A percentile compares a stretch with the other conserved stretches of the same genome.
phyloP scores from a whole-genome alignment of 2,113 vertebrate species.

The Labeo catla region DNA sequence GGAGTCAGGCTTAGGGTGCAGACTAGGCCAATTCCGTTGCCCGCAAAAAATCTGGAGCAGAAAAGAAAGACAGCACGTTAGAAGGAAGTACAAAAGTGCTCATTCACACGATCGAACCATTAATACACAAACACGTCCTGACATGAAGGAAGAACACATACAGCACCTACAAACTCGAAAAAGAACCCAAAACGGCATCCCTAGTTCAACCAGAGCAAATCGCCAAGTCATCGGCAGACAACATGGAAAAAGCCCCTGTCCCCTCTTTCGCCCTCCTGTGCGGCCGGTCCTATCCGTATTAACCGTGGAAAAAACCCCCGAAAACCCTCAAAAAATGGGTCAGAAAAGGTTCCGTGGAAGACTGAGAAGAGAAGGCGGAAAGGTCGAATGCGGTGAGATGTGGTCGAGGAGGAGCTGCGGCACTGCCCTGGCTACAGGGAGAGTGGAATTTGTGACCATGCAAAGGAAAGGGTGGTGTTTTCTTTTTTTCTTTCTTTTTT shows the following conservation, averaged over 20 bases:
- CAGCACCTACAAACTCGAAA: conserved; percentile 63
- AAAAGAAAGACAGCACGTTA: conserved; percentile 61
- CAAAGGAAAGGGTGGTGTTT: conserved; percentile 81
- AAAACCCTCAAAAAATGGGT: conserved; percentile 73
- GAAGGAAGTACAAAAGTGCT: conserved; percentile 55
- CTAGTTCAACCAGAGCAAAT: conserved; percentile 52
- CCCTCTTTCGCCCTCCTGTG: conserved; percentile 68
- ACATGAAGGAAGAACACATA: conserved; percentile 53
- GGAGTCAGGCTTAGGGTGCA: conserved; percentile 70
- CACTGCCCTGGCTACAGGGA: conserved; percentile 77
- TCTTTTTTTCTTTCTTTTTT: conserved; percentile 70
- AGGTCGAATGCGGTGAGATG: conserved; percentile 79
- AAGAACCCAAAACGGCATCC: conserved; percentile 56
- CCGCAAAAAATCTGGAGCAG: conserved; percentile 56
- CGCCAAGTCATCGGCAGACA: conserved; percentile 63
- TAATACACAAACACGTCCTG: conserved; percentile 61
- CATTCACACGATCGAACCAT: conserved; percentile 51
- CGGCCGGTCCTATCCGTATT: conserved; percentile 70
- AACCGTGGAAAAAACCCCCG: conserved; percentile 60
- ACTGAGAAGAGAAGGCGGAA: conserved; percentile 74
- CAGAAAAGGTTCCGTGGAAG: conserved; percentile 75
- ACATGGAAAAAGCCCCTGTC: conserved; percentile 64
- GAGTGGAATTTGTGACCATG: conserved; percentile 84
- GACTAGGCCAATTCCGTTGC: conserved; percentile 71
- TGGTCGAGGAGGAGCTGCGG: conserved; percentile 78